Evolutionary conservation across 2,797 vertebrate genomes (phyloP).

Genomic region (Lepus townsendii): DNA sequence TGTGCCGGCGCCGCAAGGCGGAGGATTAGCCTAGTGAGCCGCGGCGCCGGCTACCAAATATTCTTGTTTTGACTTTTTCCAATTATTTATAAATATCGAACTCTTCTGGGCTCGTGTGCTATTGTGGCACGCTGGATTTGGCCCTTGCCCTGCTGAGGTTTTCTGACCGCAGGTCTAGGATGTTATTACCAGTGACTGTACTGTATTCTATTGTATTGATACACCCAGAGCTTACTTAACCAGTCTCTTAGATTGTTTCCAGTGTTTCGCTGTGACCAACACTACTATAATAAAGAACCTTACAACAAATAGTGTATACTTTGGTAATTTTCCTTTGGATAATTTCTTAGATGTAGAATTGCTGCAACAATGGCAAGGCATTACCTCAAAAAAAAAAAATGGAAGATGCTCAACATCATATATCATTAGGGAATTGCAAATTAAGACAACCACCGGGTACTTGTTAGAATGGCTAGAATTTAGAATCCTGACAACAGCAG

Average conservation of each 20-base stretch:
- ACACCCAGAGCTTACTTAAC: not conserved
- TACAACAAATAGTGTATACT: not conserved
- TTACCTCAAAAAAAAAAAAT: not conserved
- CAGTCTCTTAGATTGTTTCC: not conserved
- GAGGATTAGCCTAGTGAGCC: too few relatives aligned
- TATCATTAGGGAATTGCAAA: not conserved
- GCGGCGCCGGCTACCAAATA: not conserved
- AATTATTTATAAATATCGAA: not conserved
- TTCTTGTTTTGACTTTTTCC: not conserved
- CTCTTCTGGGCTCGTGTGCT: not conserved
- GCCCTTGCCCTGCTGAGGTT: not conserved
- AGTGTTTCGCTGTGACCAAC: not conserved
- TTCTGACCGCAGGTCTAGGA: not conserved
- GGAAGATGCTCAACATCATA: not conserved
- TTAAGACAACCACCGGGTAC: not conserved
- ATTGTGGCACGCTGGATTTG: not conserved
- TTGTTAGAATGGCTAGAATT: not conserved
- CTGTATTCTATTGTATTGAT: not conserved
- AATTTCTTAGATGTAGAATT: constrained; percentile 20
- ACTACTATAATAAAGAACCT: not conserved
- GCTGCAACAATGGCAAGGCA: not conserved
- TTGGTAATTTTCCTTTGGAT: constrained; percentile 1
- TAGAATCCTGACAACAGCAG: not conserved
- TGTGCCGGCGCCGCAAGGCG: too few relatives aligned
- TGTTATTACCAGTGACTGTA: not conserved